Evolutionary conservation across 2,797 vertebrate genomes (phyloP).

Genomic region (Karalla daura): DNA sequence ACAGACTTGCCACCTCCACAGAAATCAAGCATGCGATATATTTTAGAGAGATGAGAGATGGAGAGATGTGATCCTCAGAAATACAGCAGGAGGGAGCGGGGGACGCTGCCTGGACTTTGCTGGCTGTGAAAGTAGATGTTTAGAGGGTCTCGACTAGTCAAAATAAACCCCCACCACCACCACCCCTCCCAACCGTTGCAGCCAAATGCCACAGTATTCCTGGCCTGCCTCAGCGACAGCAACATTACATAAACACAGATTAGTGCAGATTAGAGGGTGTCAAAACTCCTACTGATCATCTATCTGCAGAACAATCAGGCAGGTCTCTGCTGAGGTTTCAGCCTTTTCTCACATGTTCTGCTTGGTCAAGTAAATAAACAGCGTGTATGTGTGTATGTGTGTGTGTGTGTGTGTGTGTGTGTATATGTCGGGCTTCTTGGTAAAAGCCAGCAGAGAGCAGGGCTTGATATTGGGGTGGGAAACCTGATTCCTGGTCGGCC

Average conservation of each 20-base stretch:
- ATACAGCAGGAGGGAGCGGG: slow-evolving; percentile 6
- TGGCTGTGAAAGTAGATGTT: slow-evolving; percentile 50
- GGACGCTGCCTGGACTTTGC: slow-evolving; percentile 32
- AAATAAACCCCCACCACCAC: slow-evolving; percentile 72
- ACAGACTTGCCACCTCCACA: slow-evolving; percentile 34
- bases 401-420: slow-evolving; percentile 5
- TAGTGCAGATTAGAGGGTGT: slow-evolving; percentile 66
- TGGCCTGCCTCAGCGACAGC: slow-evolving; percentile 49
- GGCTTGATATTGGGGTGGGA: slow-evolving; percentile 56
- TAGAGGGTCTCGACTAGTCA: slow-evolving; percentile 47
- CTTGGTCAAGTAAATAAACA: slow-evolving; percentile 46
- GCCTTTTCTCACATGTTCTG: slow-evolving; percentile 25
- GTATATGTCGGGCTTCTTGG: slow-evolving; percentile 22
- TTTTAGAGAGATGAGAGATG: slow-evolving; percentile 10
- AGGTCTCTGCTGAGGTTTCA: slow-evolving; percentile 31
- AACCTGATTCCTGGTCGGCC: slow-evolving; percentile 73
- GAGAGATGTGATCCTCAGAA: slow-evolving; percentile 35
- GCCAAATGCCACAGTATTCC: slow-evolving; percentile 59
- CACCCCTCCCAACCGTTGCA: slow-evolving; percentile 41
- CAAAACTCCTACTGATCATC: slow-evolving; percentile 47
- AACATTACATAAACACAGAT: slow-evolving; percentile 76
- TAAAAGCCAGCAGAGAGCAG: slow-evolving; percentile 50
- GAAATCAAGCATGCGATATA: slow-evolving; percentile 11
- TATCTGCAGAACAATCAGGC: slow-evolving; percentile 27
- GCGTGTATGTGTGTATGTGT: slow-evolving; percentile 26